Evolutionary conservation across 2,888 invertebrate species (phyloP).

Genomic region (Amaurobius ferox): DNA sequence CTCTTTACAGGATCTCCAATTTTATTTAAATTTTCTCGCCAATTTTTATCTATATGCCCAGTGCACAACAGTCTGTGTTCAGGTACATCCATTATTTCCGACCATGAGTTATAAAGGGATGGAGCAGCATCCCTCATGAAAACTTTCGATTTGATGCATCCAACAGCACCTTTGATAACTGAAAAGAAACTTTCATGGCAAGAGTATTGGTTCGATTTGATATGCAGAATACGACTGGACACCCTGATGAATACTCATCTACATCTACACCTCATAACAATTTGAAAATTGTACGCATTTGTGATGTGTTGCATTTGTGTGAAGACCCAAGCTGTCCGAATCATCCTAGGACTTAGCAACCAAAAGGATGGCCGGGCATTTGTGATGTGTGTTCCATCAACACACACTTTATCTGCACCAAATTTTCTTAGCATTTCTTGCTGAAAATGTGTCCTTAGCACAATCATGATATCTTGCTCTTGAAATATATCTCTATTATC

Average conservation of each 20-base stretch:
- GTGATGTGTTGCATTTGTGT: too few species aligned
- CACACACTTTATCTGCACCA: slow-evolving; percentile 28
- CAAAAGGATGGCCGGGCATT: too few species aligned
- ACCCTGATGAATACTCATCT: slow-evolving; percentile 38
- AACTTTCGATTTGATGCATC: background rate
- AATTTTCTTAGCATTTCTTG: slow-evolving; percentile 35
- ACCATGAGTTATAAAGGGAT: slow-evolving; percentile 70
- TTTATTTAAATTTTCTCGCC: slow-evolving; percentile 19
- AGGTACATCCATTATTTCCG: slow-evolving; percentile 40
- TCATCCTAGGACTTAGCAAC: too few species aligned
- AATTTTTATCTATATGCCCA: slow-evolving; percentile 64
- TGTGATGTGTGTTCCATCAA: slow-evolving; percentile 50
- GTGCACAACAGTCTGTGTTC: slow-evolving; percentile 46
- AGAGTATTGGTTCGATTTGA: slow-evolving; percentile 7
- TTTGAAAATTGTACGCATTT: slow-evolving; percentile 37
- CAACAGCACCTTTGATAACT: background rate
- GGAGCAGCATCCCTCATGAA: slow-evolving; percentile 73
- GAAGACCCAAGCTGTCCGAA: too few species aligned
- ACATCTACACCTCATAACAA: slow-evolving; percentile 37
- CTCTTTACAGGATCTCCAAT: background rate
- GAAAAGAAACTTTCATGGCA: slow-evolving; percentile 27
- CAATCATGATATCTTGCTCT: too few species aligned
- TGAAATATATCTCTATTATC: too few species aligned
- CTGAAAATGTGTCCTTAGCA: slow-evolving; percentile 50
- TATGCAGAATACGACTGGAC: slow-evolving; percentile 32